Evolutionary conservation across 23 tunicate genomes (phyloP).

Genomic region (Botrylloides violaceus): DNA sequence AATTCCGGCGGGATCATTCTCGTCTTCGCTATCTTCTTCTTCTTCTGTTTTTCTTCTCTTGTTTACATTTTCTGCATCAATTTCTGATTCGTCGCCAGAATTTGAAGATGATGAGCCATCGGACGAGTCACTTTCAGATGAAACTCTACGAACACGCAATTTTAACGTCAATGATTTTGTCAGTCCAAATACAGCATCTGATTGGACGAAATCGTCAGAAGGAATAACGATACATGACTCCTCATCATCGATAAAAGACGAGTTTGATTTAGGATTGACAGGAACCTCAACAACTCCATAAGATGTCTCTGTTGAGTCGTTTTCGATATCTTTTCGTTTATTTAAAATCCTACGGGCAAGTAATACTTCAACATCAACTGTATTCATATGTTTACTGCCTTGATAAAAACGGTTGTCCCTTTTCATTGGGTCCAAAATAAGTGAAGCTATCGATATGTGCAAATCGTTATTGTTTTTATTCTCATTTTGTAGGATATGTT

Average conservation of each 20-base stretch:
- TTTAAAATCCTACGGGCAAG: conserved; percentile 33
- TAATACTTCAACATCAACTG: conserved; percentile 43
- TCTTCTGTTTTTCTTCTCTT: conserved; percentile 13
- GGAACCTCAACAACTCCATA: conserved; percentile 46
- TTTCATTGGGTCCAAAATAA: conserved; percentile 1
- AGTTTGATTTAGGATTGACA: conserved; percentile 49
- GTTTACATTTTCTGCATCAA: background rate
- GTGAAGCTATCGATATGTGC: conserved; percentile 3
- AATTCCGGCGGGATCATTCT: conserved; percentile 78
- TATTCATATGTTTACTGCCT: conserved; percentile 8
- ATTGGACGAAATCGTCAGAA: conserved; percentile 3
- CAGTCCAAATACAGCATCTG: background rate
- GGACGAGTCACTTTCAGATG: conserved; percentile 14
- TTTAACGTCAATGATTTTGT: background rate
- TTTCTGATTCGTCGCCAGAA: conserved; percentile 10
- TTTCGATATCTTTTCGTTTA: conserved; percentile 54
- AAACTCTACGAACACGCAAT: conserved; percentile 11
- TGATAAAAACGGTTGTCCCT: background rate
- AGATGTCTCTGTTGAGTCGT: conserved; percentile 21
- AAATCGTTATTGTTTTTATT: conserved; percentile 8
- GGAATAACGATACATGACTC: conserved; percentile 3
- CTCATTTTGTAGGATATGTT: background rate
- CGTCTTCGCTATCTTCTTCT: conserved; percentile 26
- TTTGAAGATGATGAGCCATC: conserved; percentile 5
- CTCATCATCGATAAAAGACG: background rate